phyloP scores from a whole-genome alignment of 2,113 vertebrate genomes.

The Tylochromis polylepis region DNA sequence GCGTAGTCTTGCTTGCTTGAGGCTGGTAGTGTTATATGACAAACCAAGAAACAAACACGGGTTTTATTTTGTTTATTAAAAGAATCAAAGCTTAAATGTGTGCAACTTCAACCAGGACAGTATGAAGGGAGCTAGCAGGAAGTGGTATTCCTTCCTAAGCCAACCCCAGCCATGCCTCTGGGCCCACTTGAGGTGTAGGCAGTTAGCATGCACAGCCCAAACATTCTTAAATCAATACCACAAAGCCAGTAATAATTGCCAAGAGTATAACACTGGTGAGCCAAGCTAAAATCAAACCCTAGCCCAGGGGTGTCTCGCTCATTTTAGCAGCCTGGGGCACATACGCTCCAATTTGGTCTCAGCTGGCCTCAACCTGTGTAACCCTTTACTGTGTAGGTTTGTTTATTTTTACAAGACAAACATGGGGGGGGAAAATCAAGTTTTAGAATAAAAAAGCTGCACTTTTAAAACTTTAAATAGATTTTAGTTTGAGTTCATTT shows the following conservation, averaged over 20 bases:
- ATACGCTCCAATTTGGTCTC: not conserved
- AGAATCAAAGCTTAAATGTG: not conserved
- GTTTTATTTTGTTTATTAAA: not conserved
- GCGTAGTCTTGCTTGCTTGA: not conserved
- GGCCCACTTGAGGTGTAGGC: not conserved
- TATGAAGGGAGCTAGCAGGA: not conserved
- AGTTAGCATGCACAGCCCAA: not conserved
- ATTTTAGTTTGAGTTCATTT: not conserved
- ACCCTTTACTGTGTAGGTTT: not conserved
- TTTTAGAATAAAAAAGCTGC: not conserved
- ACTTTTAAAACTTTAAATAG: not conserved
- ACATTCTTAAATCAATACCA: not conserved
- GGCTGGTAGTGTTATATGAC: not conserved
- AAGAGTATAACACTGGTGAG: not conserved
- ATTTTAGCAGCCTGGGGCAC: not conserved
- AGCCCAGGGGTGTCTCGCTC: not conserved
- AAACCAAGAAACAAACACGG: not conserved
- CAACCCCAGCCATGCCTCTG: not conserved
- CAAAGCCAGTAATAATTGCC: not conserved
- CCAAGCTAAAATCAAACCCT: not conserved
- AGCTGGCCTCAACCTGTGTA: not conserved
- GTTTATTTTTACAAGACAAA: not conserved
- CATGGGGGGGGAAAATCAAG: rapidly evolving
- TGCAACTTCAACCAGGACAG: not conserved
- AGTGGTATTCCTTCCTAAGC: not conserved